Evolutionary conservation across 2,797 vertebrate genomes (phyloP).

Genomic region (Sebastes oblongus): DNA sequence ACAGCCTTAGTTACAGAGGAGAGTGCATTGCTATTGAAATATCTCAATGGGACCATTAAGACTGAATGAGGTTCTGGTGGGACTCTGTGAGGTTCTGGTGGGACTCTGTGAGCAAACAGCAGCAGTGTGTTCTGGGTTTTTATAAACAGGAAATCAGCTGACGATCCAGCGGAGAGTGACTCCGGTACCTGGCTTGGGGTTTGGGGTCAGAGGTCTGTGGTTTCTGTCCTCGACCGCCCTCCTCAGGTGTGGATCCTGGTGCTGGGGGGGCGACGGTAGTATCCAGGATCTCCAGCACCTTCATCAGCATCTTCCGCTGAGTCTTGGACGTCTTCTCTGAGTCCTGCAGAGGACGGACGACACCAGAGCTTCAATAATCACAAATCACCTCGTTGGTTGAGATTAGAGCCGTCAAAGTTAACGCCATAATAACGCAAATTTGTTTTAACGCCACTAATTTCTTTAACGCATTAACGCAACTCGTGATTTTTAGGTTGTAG

Average conservation of each 20-base stretch:
- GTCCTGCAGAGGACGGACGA: conserved; percentile 6
- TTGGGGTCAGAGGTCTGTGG: not conserved
- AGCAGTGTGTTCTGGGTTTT: not conserved
- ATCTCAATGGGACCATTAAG: not conserved
- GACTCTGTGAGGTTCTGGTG: no score
- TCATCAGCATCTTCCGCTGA: not conserved
- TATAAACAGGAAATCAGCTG: not conserved
- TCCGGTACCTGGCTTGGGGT: not conserved
- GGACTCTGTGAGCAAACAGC: not conserved
- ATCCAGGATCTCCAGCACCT: conserved; percentile 13
- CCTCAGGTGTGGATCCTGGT: not conserved
- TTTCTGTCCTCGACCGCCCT: not conserved
- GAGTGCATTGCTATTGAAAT: not conserved
- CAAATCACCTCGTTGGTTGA: no score
- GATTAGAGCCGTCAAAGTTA: no score
- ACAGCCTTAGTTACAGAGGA: not conserved
- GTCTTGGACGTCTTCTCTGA: not conserved
- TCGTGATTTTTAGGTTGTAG: no score
- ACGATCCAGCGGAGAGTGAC: no score
- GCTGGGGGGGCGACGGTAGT: not conserved
- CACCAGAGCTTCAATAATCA: not conserved
- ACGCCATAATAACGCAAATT: no score
- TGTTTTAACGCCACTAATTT: no score
- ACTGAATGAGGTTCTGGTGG: not conserved
- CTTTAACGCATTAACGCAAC: no score